Evolutionary conservation across 2,113 vertebrate species (phyloP).

Genomic region (Ranitomeya imitator): DNA sequence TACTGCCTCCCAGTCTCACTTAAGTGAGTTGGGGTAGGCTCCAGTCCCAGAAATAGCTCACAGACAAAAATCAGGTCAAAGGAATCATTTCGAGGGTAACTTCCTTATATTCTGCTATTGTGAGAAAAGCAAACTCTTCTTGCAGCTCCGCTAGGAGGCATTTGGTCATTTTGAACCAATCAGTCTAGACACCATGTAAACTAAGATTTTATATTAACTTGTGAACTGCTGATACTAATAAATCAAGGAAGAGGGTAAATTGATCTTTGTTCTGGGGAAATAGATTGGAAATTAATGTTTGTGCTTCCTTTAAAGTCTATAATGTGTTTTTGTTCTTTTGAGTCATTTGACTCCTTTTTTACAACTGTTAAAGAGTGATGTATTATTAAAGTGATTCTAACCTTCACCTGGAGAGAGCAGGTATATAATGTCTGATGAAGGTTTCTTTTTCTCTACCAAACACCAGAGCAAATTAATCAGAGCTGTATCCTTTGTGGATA

Average conservation of each 20-base stretch:
- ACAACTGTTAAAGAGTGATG: not conserved
- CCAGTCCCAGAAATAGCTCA: not conserved
- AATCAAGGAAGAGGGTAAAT: no score
- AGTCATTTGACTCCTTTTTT: not conserved
- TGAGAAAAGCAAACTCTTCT: not conserved
- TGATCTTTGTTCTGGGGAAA: no score
- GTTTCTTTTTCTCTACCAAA: not conserved
- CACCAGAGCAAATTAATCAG: conserved; percentile 37
- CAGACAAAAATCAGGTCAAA: not conserved
- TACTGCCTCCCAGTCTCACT: no score
- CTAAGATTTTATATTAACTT: not conserved
- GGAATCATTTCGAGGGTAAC: no score
- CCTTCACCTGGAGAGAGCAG: conserved; percentile 21
- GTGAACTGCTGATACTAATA: not conserved
- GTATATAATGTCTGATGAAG: conserved; percentile 4
- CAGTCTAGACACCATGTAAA: not conserved
- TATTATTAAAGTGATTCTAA: conserved; percentile 1
- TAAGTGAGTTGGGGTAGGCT: not conserved
- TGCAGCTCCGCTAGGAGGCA: not conserved
- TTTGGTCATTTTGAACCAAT: not conserved
- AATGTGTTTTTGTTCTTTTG: not conserved
- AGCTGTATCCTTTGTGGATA: conserved; percentile 23
- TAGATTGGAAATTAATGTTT: no score
- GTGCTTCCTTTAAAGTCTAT: not conserved
- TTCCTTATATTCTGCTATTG: not conserved